Evolutionary conservation across 2,797 vertebrate genomes (phyloP).

Genomic region (Platalea minor): DNA sequence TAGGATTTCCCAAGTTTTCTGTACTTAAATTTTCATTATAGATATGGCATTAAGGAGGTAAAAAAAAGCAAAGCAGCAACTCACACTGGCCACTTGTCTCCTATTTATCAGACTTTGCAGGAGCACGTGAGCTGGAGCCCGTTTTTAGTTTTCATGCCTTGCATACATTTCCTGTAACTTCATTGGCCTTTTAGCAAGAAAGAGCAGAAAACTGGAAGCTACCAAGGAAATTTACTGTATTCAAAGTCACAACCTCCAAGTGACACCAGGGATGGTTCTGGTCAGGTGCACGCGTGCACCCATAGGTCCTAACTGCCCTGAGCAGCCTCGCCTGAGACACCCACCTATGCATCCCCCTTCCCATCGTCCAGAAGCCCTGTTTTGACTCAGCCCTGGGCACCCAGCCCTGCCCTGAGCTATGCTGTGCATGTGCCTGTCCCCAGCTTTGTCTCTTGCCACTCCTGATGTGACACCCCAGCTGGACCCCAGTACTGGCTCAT

Average conservation of each 20-base stretch:
- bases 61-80: not conserved
- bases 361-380: not conserved
- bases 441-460: not conserved
- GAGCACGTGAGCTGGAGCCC: not conserved
- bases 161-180: not conserved
- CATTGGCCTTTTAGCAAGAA: not conserved
- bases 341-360: not conserved
- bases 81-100: accelerated
- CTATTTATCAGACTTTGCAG: not conserved
- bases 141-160: not conserved
- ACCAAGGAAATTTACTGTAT: not conserved
- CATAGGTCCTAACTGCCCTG: not conserved
- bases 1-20: not conserved
- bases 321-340: not conserved
- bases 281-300: not conserved
- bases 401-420: not conserved
- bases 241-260: not conserved
- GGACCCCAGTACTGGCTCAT: not conserved
- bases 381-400: not conserved
- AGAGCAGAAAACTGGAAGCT: not conserved
- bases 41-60: not conserved
- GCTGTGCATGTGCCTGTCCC: not conserved
- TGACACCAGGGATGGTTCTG: not conserved
- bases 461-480: not conserved
- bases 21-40: not conserved